Evolutionary conservation across 2,888 invertebrate species (phyloP).

Genomic region (Micropterix aruncella): DNA sequence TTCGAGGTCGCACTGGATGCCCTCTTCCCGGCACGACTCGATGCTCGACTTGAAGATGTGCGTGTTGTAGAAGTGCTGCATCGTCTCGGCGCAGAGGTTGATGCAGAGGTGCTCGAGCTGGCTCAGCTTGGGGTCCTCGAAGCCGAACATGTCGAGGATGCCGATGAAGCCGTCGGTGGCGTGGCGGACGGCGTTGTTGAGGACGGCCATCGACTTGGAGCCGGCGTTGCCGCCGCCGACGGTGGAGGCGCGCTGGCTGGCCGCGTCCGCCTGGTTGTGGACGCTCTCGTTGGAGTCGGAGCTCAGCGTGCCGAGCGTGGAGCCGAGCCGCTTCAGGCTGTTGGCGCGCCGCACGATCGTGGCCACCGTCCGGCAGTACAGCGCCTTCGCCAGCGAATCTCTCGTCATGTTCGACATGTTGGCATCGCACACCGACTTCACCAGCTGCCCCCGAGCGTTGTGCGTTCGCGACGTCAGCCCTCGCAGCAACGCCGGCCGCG

Average conservation of each 20-base stretch:
- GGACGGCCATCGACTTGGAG: conserved; percentile 80
- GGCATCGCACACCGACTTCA: conserved; percentile 72
- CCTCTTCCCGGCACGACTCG: conserved; percentile 88
- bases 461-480: conserved; percentile 75
- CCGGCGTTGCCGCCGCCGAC: conserved; percentile 62
- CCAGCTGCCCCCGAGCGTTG: conserved; percentile 61
- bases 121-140: conserved; percentile 83
- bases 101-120: conserved; percentile 89
- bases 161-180: conserved; percentile 93
- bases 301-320: conserved; percentile 72
- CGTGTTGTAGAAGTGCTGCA: conserved; percentile 96
- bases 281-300: conserved; percentile 89
- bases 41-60: conserved; percentile 91
- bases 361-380: conserved; percentile 88
- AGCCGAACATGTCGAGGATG: conserved; percentile 93
- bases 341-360: conserved; percentile 89
- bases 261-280: conserved; percentile 72
- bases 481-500: conserved; percentile 58
- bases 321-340: conserved; percentile 74
- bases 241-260: conserved; percentile 75
- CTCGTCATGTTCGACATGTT: conserved; percentile 79
- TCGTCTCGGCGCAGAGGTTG: conserved; percentile 90
- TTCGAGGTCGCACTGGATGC: conserved; percentile 77
- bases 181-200: conserved; percentile 85
- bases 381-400: conserved; percentile 79